Base-by-base conservation (phyloP, 2,797 vertebrate genomes). In the Micrastur ruficollis region DNA sequence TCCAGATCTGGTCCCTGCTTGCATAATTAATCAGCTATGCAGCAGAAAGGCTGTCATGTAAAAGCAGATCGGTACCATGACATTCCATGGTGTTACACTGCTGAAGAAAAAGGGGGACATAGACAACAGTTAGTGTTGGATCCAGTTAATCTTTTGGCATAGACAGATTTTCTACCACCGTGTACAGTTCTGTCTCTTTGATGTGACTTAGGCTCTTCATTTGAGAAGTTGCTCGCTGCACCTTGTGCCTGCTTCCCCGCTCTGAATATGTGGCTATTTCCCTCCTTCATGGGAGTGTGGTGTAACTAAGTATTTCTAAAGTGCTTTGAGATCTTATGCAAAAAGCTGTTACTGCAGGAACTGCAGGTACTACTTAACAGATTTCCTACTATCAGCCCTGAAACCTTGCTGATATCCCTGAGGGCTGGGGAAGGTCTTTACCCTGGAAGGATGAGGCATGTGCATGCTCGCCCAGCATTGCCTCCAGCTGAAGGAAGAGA, bases 301-400 rank as follows among this genome's bases (percentile, higher is more conserved):
- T 47, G 90, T 73, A 96, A 94, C 15, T 3, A 20, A 53, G 27
- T 80, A 11, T 96, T 96, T 95, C 93, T 72, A 67, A 87, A 97
- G 78, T 4, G 25, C 59, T 78, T 50, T 36, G 73, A 82, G 86
- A 21, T 74, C 71, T 94, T 89, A 29, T 15, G 34, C 74, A 94
- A 95, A 89, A 80, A 34, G 5, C 31, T 63, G 83, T 79, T 79
- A 29, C 55, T 81, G 78, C 72, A 53, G 79, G 79, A 92, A 53
- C 92, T 10, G 5, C 40, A 31, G 72, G 85, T 78, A 5, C 50
- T 56, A 0, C 42, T 85, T 19, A 17, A 17, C 27, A 68, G 88
- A 5, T 66, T 86, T 66, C 67, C 71, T 61, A 2, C 63, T 34
- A 6, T 12, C 1, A 1, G 56, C 61, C 52, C 62, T 66, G 76